Evolutionary conservation across 1,140 invertebrate species (phyloP).

Genomic region (Eriosoma lanigerum): DNA sequence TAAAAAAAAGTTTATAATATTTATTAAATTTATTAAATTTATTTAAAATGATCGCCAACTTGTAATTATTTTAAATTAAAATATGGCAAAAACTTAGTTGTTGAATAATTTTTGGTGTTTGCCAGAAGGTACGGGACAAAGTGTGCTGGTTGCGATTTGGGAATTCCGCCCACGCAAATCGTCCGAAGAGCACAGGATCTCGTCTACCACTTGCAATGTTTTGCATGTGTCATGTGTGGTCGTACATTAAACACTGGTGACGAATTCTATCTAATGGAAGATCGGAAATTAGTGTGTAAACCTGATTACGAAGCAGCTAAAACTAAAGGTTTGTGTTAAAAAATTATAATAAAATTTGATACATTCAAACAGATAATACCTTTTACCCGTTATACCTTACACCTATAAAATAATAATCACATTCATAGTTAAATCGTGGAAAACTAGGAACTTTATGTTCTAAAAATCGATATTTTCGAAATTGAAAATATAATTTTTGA

Average conservation of each 20-base stretch:
- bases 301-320: slow-evolving; percentile 94
- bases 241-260: slow-evolving; percentile 95
- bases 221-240: slow-evolving; percentile 92
- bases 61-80: background rate
- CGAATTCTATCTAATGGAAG: slow-evolving; percentile 97
- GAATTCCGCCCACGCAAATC: slow-evolving; percentile 94
- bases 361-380: no score
- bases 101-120: slow-evolving; percentile 45
- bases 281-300: slow-evolving; percentile 95
- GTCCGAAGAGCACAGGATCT: slow-evolving; percentile 90
- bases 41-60: no score
- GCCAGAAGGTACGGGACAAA: slow-evolving; percentile 93
- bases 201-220: slow-evolving; percentile 97
- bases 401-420: no score
- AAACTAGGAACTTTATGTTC: no score
- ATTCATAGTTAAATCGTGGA: no score
- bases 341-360: no score
- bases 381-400: no score
- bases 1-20: no score
- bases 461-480: no score
- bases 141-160: slow-evolving; percentile 94
- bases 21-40: no score
- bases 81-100: background rate
- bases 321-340: slow-evolving; percentile 74
- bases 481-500: no score